Base-by-base conservation (phyloP, 64 coral and sea anemone genomes). In the Anthopleura sola region DNA sequence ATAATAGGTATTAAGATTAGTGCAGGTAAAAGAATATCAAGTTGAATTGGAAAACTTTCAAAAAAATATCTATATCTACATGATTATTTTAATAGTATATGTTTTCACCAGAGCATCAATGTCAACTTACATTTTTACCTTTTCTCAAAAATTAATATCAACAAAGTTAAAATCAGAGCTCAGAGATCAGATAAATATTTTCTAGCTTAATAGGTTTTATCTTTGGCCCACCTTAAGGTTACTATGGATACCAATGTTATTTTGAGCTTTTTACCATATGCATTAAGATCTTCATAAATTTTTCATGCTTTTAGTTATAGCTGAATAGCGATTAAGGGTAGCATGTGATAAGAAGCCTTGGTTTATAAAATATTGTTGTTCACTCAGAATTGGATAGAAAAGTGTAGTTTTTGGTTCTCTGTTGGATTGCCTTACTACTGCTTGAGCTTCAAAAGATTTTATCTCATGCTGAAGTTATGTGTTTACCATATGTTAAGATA, bases 381-480 rank as follows among this genome's bases (percentile, higher is more conserved):
- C 8, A 34, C 34, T 71, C 6, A 71, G 29, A 32, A 71, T 71
- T 34, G 2, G 34, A 11, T 71, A 32, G 66, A 32, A 71, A 71
- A 71, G 15, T 34, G 28, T 71, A 71, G 13, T 71, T 71, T 71
- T 71, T 71, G 66, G 66, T 71, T 71, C 66, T 71, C 66, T 71
- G 66, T 71, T 71, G 66, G 66, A 34, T 71, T 36, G 9, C 28
- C 31, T 34, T 71, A 71, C 29, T 71, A 71, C 31, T 71, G 66
- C 66, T 36, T 32, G 34, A 79, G 76, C 37, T 44, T 48, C 39
- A 77, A 18, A 38, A 44, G 76, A 79, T 79, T 79, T 79, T 79
- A 79, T 79, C 76, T 44, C 76, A 79, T 79, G 76, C 76, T 79
- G 76, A 44, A 79, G 38, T 79, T 79, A 79, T 79, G 76, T 79